Evolutionary conservation across 1,140 invertebrate genomes (phyloP), one percentile per base, ranked within the genome.

Genomic region (Probaryconus sp.): DNA sequence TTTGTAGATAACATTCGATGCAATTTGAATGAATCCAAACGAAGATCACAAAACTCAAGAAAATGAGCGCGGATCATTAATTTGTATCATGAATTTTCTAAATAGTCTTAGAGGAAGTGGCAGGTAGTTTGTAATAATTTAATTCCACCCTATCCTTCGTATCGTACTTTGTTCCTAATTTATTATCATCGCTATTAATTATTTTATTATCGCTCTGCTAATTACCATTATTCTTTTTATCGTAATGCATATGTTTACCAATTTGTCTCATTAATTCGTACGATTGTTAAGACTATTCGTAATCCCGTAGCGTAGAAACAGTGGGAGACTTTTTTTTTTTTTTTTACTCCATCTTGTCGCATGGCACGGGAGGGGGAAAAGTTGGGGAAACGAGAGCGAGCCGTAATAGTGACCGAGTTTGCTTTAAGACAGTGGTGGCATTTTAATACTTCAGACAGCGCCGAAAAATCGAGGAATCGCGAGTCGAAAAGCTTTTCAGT

Each of bases 131-230:
- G 79, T 68, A 40, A 76, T 68, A 84, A 85, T 83, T 87, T 84
- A 86, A 86, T 83, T 85, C 82, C 63, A 63, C 77, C 70, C 70
- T 78, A 81, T 81, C 79, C 76, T 80, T 85, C 56, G 76, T 83
- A 82, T 84, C 80, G 77, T 87, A 87, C 78, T 81, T 87, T 83
- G 84, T 87, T 86, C 85, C 84, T 86, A 87, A 87, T 85, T 87
- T 87, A 87, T 87, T 85, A 79, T 72, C 81, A 83, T 72, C 65
- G 71, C 67, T 77, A 61, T 65, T 80, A 70, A 78, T 76, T 79
- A 78, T 76, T 78, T 74, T 79, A 73, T 67, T 69, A 76, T 76
- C 53, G 60, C 56, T 68, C 69, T 48, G 53, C 50, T 71, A 68
- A 72, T 64, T 73, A 80, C 58, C 72, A 75, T 76, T 79, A 78